These are phyloP conservation scores for Xenus cinereus DNA, from an alignment of 2,113 vertebrate species.

Conservation along the genomic window DNA sequence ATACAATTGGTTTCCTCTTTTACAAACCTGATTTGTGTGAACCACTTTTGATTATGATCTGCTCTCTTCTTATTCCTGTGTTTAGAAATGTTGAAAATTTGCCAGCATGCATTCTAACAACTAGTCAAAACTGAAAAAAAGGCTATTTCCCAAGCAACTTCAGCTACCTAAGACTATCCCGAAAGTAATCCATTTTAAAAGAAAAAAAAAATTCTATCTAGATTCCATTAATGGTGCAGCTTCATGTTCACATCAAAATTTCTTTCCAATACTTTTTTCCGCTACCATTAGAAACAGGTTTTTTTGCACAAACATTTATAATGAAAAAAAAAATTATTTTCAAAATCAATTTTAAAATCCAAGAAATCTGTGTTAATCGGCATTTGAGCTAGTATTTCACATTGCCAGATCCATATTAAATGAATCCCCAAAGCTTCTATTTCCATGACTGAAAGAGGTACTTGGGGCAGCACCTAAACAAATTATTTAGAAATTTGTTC, in stretches of 20 bases:
- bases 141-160: not conserved
- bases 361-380: not conserved
- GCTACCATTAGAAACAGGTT: not conserved
- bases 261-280: not conserved
- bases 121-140: not conserved
- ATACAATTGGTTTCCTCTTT: not conserved
- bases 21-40: not conserved
- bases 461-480: not conserved
- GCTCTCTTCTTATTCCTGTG: not conserved
- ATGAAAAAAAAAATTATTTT: not conserved
- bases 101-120: not conserved
- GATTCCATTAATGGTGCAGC: not conserved
- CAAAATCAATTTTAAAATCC: not conserved
- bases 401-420: not conserved
- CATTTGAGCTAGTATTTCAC: not conserved
- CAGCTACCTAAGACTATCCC: not conserved
- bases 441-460: not conserved
- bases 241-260: not conserved
- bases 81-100: not conserved
- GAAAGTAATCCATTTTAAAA: not conserved
- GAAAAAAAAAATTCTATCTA: not conserved
- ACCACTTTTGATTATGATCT: not conserved
- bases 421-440: not conserved
- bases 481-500: not conserved
- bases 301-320: not conserved